Base-by-base conservation (phyloP, 2,888 invertebrate genomes). In the Acronicta leporina region DNA sequence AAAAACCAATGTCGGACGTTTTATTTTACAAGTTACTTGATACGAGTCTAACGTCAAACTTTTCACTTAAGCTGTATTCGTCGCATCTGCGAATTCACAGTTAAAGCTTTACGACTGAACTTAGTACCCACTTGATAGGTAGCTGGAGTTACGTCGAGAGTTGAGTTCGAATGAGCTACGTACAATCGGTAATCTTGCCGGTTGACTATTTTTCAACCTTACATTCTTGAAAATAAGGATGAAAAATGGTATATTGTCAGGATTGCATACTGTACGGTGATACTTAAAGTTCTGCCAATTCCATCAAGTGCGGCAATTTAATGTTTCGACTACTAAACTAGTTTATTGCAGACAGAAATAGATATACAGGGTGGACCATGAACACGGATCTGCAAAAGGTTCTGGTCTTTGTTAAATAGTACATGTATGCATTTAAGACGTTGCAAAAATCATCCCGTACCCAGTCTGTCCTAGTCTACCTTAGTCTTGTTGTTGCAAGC, bases 1-100 rank as follows among this genome's bases (percentile, higher is more conserved):
- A 76, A 78, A 71, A 73, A 63, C 42, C 54, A n/a, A 13, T 43
- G 55, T 57, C 57, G 51, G 61, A 63, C 72, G 40, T 68, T 76
- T 69, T 75, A 67, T 67, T 68, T 72, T 61, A 57, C 50, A 61
- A 70, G 61, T 60, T 25, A 71, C 71, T 65, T 55, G 65, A 73
- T 72, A 69, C 69, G 64, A 67, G 53, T 52, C 60, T 68, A 73
- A 71, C 70, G 73, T 88, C 85, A 86, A 92, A 92, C 92, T 92
- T 92, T 91, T 85, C 89, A 92, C 92, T 92, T 87, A 89, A 75
- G 64, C 75, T 68, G 82, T 77, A 80, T 79, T 78, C 77, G 84
- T 80, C 79, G 81, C 84, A 87, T 87, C 86, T 85, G 87, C 74
- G 83, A 83, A 83, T 88, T 87, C 85, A 76, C 88, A 86, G 85